phyloP scores from a whole-genome alignment of 2,888 invertebrate species.

The Epiblema foenella region DNA sequence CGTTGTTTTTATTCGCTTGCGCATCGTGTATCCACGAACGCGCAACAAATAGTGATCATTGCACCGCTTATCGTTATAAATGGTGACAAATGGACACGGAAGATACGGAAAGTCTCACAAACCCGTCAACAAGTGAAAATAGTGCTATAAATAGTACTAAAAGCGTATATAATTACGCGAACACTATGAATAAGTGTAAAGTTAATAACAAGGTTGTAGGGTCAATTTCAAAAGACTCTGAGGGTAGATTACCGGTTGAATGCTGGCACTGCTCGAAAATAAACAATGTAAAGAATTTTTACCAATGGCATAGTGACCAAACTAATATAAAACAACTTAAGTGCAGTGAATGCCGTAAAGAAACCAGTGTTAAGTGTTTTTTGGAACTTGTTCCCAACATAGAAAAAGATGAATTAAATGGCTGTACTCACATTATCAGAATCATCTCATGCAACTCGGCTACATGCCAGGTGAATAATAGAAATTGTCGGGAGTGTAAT shows the following conservation, averaged over 20 bases:
- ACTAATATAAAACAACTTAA: conserved; percentile 32
- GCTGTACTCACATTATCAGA: conserved; percentile 13
- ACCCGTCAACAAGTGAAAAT: conserved; percentile 1
- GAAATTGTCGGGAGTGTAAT: conserved; percentile 25
- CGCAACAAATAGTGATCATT: conserved; percentile 24
- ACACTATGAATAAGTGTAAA: conserved; percentile 12
- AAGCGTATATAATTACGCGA: neutral
- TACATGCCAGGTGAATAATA: conserved; percentile 18
- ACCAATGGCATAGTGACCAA: conserved; percentile 26
- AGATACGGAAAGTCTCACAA: neutral
- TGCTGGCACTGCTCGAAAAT: conserved; percentile 30
- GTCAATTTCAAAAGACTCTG: conserved; percentile 20
- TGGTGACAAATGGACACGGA: conserved; percentile 28
- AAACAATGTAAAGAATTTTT: conserved; percentile 19
- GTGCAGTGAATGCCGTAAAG: conserved; percentile 18
- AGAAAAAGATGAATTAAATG: conserved; percentile 17
- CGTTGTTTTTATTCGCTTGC: conserved; percentile 19
- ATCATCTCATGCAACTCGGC: conserved; percentile 20
- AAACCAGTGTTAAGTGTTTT: conserved; percentile 22
- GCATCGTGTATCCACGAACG: neutral
- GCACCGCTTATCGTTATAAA: conserved; percentile 24
- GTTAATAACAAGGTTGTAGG: conserved; percentile 14
- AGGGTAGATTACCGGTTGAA: conserved; percentile 8
- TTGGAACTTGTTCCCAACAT: conserved; percentile 21
- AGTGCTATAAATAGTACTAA: neutral